These are phyloP conservation scores for Budorcas taxicolor DNA, from an alignment of 2,113 vertebrate genomes.

Conservation along the genomic window DNA sequence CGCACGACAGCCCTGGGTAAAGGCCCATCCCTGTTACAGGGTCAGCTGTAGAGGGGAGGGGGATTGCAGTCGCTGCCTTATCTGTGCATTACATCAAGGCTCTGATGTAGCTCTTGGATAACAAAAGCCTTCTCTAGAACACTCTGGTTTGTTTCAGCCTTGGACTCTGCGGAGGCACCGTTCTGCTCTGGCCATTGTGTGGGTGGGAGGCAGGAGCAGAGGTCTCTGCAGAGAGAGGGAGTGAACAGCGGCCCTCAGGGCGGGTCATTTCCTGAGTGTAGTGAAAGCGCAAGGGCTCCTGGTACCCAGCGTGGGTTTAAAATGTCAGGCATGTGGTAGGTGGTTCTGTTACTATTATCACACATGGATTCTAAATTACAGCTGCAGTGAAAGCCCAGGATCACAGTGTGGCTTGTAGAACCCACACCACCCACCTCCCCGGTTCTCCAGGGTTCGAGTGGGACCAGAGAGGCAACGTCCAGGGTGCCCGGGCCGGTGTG, in stretches of 20 bases:
- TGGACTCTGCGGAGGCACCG: neutral
- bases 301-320: neutral
- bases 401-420: neutral
- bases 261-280: neutral
- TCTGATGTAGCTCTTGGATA: constrained; percentile 51
- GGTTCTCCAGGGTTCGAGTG: neutral
- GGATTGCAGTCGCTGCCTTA: constrained; percentile 12
- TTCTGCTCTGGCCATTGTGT: neutral
- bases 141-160: neutral
- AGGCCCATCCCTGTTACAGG: neutral
- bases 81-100: constrained; percentile 38
- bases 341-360: neutral
- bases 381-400: neutral
- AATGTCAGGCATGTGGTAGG: neutral
- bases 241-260: neutral
- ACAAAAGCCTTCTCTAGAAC: neutral
- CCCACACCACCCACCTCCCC: neutral
- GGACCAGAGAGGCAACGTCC: neutral
- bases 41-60: neutral
- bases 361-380: neutral
- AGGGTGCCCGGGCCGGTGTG: neutral
- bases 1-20: neutral
- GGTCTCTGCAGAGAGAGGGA: neutral
- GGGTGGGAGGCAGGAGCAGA: neutral
- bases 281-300: too few relatives aligned